Percentiles rank a stretch among this genome's conserved stretches.
phyloP scores from a whole-genome alignment of 2,888 invertebrate genomes.

The Andrena hattorfiana region DNA sequence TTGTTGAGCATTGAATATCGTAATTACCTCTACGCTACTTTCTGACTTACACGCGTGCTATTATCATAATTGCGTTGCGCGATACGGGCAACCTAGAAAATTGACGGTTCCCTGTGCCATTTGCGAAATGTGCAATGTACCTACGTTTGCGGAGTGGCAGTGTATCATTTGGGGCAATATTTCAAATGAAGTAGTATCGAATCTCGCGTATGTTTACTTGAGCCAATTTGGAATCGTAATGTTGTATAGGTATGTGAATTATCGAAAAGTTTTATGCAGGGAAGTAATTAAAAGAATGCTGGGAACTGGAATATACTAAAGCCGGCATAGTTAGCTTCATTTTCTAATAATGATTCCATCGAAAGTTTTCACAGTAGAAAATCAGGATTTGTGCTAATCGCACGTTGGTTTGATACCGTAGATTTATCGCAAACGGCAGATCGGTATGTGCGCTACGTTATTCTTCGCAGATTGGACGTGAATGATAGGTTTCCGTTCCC shows the following conservation, averaged over 20 bases:
- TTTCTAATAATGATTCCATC: too few relatives aligned
- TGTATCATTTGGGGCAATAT: too few relatives aligned
- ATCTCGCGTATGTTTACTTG: too few relatives aligned
- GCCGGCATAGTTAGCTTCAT: too few relatives aligned
- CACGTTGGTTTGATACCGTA: not conserved
- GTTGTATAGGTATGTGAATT: too few relatives aligned
- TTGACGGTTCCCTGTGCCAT: not conserved
- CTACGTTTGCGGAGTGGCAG: too few relatives aligned
- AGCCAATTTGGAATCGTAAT: too few relatives aligned
- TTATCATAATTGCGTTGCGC: conserved; percentile 6
- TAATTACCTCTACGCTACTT: conserved; percentile 13
- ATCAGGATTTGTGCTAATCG: not conserved
- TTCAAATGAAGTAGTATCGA: too few relatives aligned
- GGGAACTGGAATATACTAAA: too few relatives aligned
- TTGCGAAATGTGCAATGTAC: not conserved
- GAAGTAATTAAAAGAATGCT: too few relatives aligned
- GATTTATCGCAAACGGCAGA: not conserved
- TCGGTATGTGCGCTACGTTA: conserved; percentile 20
- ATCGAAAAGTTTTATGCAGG: too few relatives aligned
- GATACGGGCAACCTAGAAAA: conserved; percentile 12
- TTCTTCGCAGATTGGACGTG: conserved; percentile 8
- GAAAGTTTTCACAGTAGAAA: too few relatives aligned
- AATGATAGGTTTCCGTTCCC: conserved; percentile 24
- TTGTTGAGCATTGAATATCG: conserved; percentile 2
- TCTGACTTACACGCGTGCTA: not conserved